Evolutionary conservation across 2,113 vertebrate species (phyloP), one percentile per base, ranked within the genome.

Genomic region (Arothron firmamentum): DNA sequence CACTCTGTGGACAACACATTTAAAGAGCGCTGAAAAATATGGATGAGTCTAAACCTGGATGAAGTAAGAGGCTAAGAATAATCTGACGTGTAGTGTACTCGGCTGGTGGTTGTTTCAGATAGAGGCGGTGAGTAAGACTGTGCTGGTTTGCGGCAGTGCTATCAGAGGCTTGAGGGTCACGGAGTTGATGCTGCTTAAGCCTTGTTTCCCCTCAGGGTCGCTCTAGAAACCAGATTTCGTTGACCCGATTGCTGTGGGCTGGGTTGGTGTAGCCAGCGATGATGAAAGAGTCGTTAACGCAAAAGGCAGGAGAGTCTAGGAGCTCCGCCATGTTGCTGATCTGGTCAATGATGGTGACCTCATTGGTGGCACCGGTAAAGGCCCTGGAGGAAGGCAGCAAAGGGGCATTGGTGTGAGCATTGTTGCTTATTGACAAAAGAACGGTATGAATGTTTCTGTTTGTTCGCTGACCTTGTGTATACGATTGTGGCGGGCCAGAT

Each of bases 181-280:
- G 20, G 58, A 62, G 47, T 47, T 46, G 61, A 55, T 16, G 31
- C 31, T 12, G 56, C 49, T 8, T 5, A 2, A 47, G 51, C 34
- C 42, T 14, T 9, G 11, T 17, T 0, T 5, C 34, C 21, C 34
- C 49, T 92, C 88, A 93, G 2, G 50, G 85, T 5, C 88, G 85
- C 72, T 94, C 91, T 0, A 94, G 80, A 79, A 95, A 94, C 94
- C 94, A 95, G 64, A 96, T 93, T 85, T 95, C 94, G 3, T 95
- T 95, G 55, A 89, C 88, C 3, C 92, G 90, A 52, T 91, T 78
- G 78, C 82, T 84, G 18, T 92, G 92, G 1, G 94, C 93, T 0
- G 94, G 94, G 70, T 94, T 95, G n/a, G 92, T 95, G 77, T 95
- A 95, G 52, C 92, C 92, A 0, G 94, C 94, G 18, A 96, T 87